Evolutionary conservation across 2,113 vertebrate genomes (phyloP).

Genomic region (Elephantulus edwardii): DNA sequence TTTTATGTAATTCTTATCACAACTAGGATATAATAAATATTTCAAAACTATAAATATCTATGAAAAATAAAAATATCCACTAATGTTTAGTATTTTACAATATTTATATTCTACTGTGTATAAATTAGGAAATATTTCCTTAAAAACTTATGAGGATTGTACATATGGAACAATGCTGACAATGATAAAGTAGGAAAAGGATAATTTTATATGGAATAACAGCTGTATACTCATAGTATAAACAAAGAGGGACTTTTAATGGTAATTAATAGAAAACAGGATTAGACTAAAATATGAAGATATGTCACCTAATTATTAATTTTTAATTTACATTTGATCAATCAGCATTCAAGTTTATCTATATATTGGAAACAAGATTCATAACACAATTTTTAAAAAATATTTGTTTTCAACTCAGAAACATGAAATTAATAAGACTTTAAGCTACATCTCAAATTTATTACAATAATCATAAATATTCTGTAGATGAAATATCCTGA

Average conservation of each 20-base stretch:
- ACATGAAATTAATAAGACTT: constrained; percentile 77
- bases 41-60: constrained; percentile 30
- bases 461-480: constrained; percentile 68
- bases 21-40: background rate
- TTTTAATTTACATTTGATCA: constrained; percentile 44
- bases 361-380: constrained; percentile 24
- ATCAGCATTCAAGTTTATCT: constrained; percentile 28
- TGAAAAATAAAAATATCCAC: background rate
- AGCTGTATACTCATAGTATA: constrained; percentile 18
- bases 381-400: background rate
- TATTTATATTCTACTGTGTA: constrained; percentile 33
- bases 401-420: constrained; percentile 64
- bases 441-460: constrained; percentile 62
- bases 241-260: background rate
- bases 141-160: background rate
- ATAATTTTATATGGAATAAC: constrained; percentile 14
- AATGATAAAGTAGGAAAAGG: background rate
- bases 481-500: constrained; percentile 51
- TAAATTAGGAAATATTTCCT: background rate
- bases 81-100: constrained; percentile 24
- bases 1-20: background rate
- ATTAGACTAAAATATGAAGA: constrained; percentile 46
- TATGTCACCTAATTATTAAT: constrained; percentile 25
- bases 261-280: constrained; percentile 11
- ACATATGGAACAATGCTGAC: constrained; percentile 35